Conservation (phyloP, 2,888 invertebrate genomes). For the Rugalucina vietnamica region DNA sequence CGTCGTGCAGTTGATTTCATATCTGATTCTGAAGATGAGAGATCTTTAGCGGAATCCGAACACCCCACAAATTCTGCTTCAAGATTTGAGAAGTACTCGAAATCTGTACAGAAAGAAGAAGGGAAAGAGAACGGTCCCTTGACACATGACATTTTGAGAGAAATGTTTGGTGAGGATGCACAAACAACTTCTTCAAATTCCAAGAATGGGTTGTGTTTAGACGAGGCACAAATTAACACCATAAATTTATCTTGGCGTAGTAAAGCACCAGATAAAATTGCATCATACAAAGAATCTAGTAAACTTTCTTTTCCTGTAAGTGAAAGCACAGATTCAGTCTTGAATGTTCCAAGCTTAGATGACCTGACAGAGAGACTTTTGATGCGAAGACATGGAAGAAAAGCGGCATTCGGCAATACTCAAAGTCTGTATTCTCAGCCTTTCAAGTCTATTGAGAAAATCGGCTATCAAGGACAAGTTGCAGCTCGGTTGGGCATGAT, state of each 20-base stretch:
- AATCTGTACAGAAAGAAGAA: no score
- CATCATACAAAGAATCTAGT: no score
- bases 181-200: neutral
- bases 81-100: no score
- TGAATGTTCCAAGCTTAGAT: neutral
- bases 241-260: neutral
- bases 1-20: neutral
- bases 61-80: no score
- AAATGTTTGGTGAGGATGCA: neutral
- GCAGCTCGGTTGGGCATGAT: neutral
- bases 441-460: no score
- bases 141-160: no score
- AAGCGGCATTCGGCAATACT: neutral
- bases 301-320: slow-evolving; percentile 1
- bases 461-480: no score
- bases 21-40: neutral
- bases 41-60: no score
- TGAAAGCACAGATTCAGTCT: neutral
- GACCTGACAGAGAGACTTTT: neutral
- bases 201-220: no score
- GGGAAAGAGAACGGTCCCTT: no score
- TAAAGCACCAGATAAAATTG: neutral
- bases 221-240: no score
- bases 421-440: neutral
- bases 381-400: neutral